phyloP scores from a whole-genome alignment of 1,140 invertebrate species.

The Stegodyphus mimosarum region DNA sequence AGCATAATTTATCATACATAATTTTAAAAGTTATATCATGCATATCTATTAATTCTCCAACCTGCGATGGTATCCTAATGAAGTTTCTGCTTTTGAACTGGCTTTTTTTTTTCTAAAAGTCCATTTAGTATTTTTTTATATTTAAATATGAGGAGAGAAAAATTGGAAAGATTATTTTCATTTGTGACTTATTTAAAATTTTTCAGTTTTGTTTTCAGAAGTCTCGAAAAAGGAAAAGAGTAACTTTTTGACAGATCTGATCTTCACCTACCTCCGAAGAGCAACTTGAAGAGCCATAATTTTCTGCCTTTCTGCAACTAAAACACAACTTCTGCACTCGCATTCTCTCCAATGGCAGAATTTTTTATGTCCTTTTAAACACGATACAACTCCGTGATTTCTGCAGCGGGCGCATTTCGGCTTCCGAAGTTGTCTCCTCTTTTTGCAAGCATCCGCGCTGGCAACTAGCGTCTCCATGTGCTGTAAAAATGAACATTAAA shows the following conservation, averaged over 20 bases:
- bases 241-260: not conserved
- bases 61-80: no score
- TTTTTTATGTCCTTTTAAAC: constrained; percentile 95
- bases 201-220: not conserved
- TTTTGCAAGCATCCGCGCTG: not conserved
- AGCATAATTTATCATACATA: no score
- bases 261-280: constrained; percentile 74
- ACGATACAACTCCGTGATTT: constrained; percentile 97
- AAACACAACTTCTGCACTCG: constrained; percentile 95
- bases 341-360: constrained; percentile 97
- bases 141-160: not conserved
- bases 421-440: constrained; percentile 74
- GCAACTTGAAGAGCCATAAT: constrained; percentile 99
- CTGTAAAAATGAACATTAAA: not conserved
- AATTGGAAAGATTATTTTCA: not conserved
- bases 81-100: no score
- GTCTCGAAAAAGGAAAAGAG: not conserved
- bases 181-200: not conserved
- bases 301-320: constrained; percentile 97
- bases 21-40: no score
- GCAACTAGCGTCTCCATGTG: not conserved
- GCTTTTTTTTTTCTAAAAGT: no score
- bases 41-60: no score
- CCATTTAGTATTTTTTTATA: not conserved
- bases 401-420: constrained; percentile 97